These are phyloP conservation scores for Aix galericulata DNA, from an alignment of 2,113 vertebrate species.

Conservation along the genomic window DNA sequence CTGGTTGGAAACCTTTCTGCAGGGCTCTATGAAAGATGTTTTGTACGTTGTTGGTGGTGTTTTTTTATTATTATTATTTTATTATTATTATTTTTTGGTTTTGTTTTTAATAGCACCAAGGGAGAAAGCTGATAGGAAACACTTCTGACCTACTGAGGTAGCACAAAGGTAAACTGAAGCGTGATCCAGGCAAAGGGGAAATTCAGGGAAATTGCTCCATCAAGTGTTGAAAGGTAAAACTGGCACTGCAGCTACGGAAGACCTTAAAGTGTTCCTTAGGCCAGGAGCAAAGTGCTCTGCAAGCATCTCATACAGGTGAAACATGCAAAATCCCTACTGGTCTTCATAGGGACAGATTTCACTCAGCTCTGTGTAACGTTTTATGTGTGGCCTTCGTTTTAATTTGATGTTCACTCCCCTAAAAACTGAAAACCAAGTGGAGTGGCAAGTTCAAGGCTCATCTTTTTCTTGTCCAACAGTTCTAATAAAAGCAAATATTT, in stretches of 20 bases:
- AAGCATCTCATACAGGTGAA: not conserved
- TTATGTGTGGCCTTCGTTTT: not conserved
- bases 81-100: not conserved
- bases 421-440: not conserved
- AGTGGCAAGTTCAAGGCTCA: not conserved
- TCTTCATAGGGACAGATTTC: not conserved
- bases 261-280: not conserved
- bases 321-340: not conserved
- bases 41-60: not conserved
- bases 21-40: not conserved
- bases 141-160: not conserved
- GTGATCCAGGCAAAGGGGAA: not conserved
- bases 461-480: not conserved
- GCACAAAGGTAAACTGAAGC: not conserved
- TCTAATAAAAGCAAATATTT: not conserved
- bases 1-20: not conserved
- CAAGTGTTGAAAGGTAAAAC: slow-evolving; percentile 61
- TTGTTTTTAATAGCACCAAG: not conserved
- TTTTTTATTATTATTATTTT: no score
- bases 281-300: not conserved
- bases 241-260: not conserved
- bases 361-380: not conserved
- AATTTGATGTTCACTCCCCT: not conserved
- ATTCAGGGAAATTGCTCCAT: slow-evolving; percentile 60
- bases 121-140: not conserved